A percentile compares a stretch with the other conserved stretches of the same genome.
Evolutionary conservation across 1,140 invertebrate genomes (phyloP).

Genomic region (Ceratina australensis): DNA sequence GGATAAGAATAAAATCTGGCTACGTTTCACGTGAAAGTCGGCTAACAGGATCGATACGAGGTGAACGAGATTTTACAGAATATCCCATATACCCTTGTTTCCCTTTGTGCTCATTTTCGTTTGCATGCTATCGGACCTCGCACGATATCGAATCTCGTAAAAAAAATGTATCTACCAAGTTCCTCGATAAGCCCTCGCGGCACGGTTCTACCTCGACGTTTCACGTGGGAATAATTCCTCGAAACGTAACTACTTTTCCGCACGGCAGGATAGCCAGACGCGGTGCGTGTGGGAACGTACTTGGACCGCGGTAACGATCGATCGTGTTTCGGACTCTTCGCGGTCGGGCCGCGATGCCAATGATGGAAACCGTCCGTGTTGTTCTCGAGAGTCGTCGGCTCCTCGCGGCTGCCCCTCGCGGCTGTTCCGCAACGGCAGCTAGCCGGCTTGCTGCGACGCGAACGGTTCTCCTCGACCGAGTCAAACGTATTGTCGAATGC

Average conservation of each 20-base stretch:
- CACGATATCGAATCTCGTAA: not conserved
- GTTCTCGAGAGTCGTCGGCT: not conserved
- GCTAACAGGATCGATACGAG: not conserved
- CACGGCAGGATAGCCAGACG: not conserved
- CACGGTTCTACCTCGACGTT: too few species aligned
- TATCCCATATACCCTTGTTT: not conserved
- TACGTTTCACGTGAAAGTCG: not conserved
- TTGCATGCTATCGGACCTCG: too few species aligned
- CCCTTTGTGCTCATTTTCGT: not conserved
- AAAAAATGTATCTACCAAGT: slow-evolving; percentile 4
- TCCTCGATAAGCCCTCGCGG: not conserved
- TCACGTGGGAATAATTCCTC: not conserved
- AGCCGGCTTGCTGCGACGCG: slow-evolving; percentile 27
- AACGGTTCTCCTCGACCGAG: slow-evolving; percentile 25
- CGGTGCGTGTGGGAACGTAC: slow-evolving; percentile 17
- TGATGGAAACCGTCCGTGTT: slow-evolving; percentile 19
- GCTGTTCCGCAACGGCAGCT: not conserved
- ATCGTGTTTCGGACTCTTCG: slow-evolving; percentile 6
- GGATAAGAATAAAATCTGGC: slow-evolving; percentile 1
- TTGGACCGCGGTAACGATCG: slow-evolving; percentile 25
- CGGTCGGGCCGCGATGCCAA: slow-evolving; percentile 14
- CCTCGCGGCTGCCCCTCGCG: slow-evolving; percentile 35
- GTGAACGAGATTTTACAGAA: slow-evolving; percentile 30
- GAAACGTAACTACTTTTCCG: not conserved
- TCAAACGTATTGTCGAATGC: slow-evolving; percentile 44